These are phyloP conservation scores for Ectemnius lituratus DNA, from an alignment of 2,888 invertebrate genomes.

Conservation along the genomic window DNA sequence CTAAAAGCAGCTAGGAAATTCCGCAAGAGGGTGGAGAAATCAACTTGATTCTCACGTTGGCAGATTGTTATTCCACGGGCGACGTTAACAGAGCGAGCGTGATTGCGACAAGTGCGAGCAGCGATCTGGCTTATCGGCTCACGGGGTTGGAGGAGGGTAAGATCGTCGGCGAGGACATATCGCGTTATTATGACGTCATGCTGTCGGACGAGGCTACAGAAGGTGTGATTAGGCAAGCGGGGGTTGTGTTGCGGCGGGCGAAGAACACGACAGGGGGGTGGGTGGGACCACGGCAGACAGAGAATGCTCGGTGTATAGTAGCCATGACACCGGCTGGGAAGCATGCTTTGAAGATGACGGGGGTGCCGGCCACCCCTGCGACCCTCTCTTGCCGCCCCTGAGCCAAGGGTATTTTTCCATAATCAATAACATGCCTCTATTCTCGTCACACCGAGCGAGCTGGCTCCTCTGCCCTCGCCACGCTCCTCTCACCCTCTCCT, in stretches of 20 bases:
- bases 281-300: conserved; percentile 35
- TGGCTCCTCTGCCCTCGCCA: conserved; percentile 61
- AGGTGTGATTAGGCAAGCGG: conserved; percentile 47
- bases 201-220: conserved; percentile 48
- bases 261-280: conserved; percentile 51
- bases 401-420: conserved; percentile 74
- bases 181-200: conserved; percentile 67
- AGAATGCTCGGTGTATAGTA: conserved; percentile 62
- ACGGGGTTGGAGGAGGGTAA: conserved; percentile 34
- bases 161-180: conserved; percentile 50
- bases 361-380: conserved; percentile 57
- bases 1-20: too few species aligned
- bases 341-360: conserved; percentile 62
- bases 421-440: conserved; percentile 76
- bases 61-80: conserved; percentile 8
- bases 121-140: conserved; percentile 51
- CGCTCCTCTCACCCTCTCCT: conserved; percentile 28
- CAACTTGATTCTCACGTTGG: too few species aligned
- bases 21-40: too few species aligned
- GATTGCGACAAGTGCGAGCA: conserved; percentile 36
- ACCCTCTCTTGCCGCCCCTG: conserved; percentile 56
- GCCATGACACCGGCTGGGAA: conserved; percentile 71
- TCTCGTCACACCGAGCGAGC: conserved; percentile 73
- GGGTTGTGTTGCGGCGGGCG: conserved; percentile 39
- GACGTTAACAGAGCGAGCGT: conserved; percentile 34